phyloP scores from a whole-genome alignment of 1,140 invertebrate species.

The Pogonomyrmex californicus region DNA sequence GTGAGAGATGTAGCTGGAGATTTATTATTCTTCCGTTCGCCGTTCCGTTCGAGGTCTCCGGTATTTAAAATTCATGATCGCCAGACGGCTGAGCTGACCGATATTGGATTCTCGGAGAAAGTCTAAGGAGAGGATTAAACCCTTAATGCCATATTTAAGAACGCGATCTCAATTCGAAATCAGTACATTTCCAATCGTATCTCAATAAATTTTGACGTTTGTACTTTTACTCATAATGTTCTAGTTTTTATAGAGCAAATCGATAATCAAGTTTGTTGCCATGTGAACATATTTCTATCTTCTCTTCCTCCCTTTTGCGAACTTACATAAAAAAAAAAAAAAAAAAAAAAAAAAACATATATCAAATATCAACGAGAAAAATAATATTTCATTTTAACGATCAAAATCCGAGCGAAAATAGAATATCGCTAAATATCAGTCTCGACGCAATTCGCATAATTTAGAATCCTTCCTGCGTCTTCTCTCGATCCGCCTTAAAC shows the following conservation, averaged over 20 bases:
- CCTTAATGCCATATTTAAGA: constrained; percentile 56
- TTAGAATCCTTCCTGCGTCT: neutral
- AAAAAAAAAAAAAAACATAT: neutral
- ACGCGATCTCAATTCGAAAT: constrained; percentile 56
- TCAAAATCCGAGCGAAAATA: neutral
- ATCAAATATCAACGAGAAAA: neutral
- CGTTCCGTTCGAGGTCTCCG: constrained; percentile 49
- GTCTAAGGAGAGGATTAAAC: constrained; percentile 58
- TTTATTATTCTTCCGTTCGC: constrained; percentile 66
- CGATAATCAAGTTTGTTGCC: neutral
- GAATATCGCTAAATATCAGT: neutral
- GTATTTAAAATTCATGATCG: constrained; percentile 67
- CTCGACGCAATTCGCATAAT: neutral
- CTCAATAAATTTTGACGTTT: constrained; percentile 7
- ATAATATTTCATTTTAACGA: neutral
- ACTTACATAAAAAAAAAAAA: neutral
- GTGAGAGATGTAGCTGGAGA: constrained; percentile 50
- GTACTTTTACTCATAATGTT: neutral
- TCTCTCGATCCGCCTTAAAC: neutral
- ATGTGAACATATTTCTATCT: neutral
- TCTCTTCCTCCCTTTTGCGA: neutral
- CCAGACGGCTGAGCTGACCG: constrained; percentile 55
- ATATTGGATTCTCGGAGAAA: constrained; percentile 57
- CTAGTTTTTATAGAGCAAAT: neutral
- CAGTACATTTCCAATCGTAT: neutral